phyloP scores from a whole-genome alignment of 2,113 vertebrate species.

The Sylvietta virens region DNA sequence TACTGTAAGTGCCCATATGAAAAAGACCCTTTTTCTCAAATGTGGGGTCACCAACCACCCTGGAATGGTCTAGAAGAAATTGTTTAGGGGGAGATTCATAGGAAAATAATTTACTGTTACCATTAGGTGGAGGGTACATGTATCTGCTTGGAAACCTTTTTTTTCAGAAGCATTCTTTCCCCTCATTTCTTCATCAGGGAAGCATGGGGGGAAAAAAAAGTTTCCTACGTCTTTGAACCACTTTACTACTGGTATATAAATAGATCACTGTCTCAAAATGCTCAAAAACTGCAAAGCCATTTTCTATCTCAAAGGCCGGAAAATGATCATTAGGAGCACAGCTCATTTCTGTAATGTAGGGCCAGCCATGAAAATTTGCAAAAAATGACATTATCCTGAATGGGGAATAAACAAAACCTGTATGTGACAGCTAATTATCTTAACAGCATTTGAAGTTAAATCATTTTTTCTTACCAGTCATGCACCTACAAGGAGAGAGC shows the following conservation, averaged over 20 bases:
- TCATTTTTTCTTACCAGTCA: not conserved
- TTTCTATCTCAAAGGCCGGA: not conserved
- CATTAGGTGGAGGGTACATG: not conserved
- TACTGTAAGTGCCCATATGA: not conserved
- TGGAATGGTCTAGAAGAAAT: not conserved
- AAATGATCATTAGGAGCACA: not conserved
- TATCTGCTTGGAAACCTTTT: not conserved
- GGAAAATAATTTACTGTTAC: not conserved
- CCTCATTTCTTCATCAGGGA: not conserved
- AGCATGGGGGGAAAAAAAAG: accelerated
- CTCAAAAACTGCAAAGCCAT: not conserved
- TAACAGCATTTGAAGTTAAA: not conserved
- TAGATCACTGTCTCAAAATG: not conserved
- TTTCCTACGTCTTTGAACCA: not conserved
- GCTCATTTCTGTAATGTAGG: not conserved
- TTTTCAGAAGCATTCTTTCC: not conserved
- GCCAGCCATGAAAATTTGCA: not conserved
- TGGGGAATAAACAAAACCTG: not conserved
- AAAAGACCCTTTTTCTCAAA: not conserved
- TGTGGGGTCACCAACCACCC: not conserved
- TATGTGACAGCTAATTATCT: not conserved
- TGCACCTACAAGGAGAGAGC: accelerated
- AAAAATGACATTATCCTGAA: not conserved
- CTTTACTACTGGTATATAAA: not conserved
- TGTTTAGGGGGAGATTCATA: not conserved